Evolutionary conservation across 2,113 vertebrate species (phyloP), one percentile per base, ranked within the genome.

Genomic region (Toxotes jaculatrix): DNA sequence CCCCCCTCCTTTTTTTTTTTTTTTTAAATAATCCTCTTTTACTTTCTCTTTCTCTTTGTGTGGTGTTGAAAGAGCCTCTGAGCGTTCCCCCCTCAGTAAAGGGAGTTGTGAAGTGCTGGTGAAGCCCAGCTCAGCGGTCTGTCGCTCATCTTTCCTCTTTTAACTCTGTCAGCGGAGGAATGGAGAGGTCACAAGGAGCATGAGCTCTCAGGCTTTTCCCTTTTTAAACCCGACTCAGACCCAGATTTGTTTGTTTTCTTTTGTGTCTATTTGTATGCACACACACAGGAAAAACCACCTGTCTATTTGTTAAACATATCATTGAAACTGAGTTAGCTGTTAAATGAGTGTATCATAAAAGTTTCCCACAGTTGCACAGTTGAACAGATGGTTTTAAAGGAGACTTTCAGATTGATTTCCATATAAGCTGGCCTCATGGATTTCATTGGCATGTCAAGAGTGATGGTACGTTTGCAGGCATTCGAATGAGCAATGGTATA

Each of bases 21-120:
- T 82, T 80, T 70, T 38, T 38, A 38, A 38, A 78, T 91, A 83
- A 89, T 90, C 85, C 84, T 80, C 85, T 89, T 92, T 93, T 87
- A 89, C 77, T 80, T 86, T 85, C 77, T 66, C 65, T 79, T 81
- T 81, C 66, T 88, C 85, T 92, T 88, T 89, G 89, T 93, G 90
- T 81, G 74, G 55, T 81, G 84, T 73, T 90, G 67, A 92, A 91
- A 91, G 90, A 84, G 77, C 74, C 87, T 80, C 45, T 10, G 74
- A 91, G 78, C 16, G 0, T 9, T 6, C 38, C 31, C 75, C 69
- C 59, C 55, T 23, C 77, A 49, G 14, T 76, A 72, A 88, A 74
- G 66, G 73, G 77, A 77, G 67, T 80, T 87, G 82, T 90, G 87
- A 91, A 91, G 85, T 87, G 83, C 68, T 65, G 65, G 64, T 70